phyloP scores from a whole-genome alignment of 2,888 invertebrate genomes.

The Mechanitis messenoides region DNA sequence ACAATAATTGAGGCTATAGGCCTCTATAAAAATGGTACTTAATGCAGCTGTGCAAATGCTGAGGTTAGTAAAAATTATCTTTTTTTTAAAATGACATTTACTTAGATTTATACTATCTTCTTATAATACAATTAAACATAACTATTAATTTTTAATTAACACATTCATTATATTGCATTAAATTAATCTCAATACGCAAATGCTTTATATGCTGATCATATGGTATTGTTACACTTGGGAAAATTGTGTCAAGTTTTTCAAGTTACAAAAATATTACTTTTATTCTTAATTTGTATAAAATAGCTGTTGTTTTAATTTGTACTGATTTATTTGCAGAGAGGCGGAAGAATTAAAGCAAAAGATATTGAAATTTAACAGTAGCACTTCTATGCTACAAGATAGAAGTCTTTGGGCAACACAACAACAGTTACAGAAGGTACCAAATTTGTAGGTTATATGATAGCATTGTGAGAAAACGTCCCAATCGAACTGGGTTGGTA shows the following conservation, averaged over 20 bases:
- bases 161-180: too few relatives aligned
- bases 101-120: not conserved
- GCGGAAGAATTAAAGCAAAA: constrained; percentile 84
- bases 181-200: too few relatives aligned
- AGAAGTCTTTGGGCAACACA: constrained; percentile 64
- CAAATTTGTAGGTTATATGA: not conserved
- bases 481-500: too few relatives aligned
- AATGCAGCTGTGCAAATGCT: constrained; percentile 86
- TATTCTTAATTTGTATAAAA: too few relatives aligned
- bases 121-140: too few relatives aligned
- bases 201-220: too few relatives aligned
- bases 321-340: constrained; percentile 68
- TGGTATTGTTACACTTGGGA: too few relatives aligned
- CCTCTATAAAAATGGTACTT: constrained; percentile 81
- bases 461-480: too few relatives aligned
- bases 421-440: constrained; percentile 69
- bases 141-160: too few relatives aligned
- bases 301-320: too few relatives aligned
- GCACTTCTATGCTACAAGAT: constrained; percentile 66
- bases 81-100: not conserved
- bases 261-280: too few relatives aligned
- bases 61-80: constrained; percentile 70
- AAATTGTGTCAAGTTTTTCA: too few relatives aligned
- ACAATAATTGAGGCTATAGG: constrained; percentile 67
- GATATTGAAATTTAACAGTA: constrained; percentile 79